phyloP scores from a whole-genome alignment of 2,113 vertebrate genomes.

The Suncus etruscus region DNA sequence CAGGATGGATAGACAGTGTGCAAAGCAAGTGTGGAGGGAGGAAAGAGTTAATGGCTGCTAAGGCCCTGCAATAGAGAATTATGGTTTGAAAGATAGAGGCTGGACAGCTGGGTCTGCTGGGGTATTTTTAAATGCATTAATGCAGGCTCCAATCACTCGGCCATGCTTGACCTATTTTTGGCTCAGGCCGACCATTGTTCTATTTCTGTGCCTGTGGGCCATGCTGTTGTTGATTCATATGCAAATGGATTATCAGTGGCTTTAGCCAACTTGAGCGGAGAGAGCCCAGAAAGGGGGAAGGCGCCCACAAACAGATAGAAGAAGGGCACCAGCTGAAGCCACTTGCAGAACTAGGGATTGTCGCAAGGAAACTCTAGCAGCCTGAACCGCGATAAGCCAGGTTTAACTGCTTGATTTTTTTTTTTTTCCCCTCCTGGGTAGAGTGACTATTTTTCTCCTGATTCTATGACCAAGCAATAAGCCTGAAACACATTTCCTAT shows the following conservation, averaged over 20 bases:
- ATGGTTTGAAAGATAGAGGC: conserved; percentile 92
- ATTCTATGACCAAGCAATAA: conserved; percentile 75
- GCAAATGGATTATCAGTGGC: conserved; percentile 94
- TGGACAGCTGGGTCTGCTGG: conserved; percentile 99
- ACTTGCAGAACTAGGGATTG: conserved; percentile 70
- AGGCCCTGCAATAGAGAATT: conserved; percentile 81
- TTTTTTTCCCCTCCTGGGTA: conserved; percentile 51
- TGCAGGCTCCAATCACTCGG: conserved; percentile 98
- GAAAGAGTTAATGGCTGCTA: conserved; percentile 85
- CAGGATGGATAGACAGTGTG: conserved; percentile 54
- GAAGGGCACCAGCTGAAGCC: conserved; percentile 73
- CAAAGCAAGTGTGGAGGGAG: conserved; percentile 58
- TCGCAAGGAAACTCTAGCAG: conserved; percentile 68
- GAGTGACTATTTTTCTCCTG: conserved; percentile 77
- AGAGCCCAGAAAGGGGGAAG: conserved; percentile 75
- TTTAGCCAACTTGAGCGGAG: conserved; percentile 88
- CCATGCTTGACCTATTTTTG: conserved; percentile 99
- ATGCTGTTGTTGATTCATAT: conserved; percentile 99
- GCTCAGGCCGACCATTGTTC: conserved; percentile 99
- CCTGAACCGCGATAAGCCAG: conserved; percentile 69
- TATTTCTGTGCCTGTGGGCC: conserved; percentile 99
- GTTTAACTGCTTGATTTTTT: conserved; percentile 79
- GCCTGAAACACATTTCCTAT: conserved; percentile 79
- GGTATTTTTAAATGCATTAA: conserved; percentile 99
- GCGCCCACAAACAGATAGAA: conserved; percentile 67